A percentile compares a stretch with the other conserved stretches of the same genome.
Evolutionary conservation across 2,113 vertebrate species (phyloP).

Genomic region (Clarias batrachus): DNA sequence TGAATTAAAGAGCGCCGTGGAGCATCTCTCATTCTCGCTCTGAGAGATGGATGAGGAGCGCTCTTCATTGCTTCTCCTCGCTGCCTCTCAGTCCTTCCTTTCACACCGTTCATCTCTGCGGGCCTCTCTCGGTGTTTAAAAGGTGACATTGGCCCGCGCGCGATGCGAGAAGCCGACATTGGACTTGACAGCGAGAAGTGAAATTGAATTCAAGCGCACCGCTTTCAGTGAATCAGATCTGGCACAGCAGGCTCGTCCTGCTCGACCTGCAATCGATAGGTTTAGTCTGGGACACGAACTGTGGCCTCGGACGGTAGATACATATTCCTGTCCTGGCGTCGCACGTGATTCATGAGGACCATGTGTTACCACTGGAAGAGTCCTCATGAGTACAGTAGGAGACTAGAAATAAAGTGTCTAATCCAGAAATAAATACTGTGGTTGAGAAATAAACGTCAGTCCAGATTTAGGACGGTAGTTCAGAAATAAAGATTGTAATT

Average conservation of each 20-base stretch:
- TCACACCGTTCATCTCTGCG: background rate
- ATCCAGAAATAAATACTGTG: background rate
- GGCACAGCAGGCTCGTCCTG: background rate
- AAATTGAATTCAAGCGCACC: constrained; percentile 29
- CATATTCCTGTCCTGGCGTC: background rate
- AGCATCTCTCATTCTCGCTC: constrained; percentile 21
- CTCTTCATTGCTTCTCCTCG: constrained; percentile 45
- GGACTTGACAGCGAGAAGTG: constrained; percentile 40
- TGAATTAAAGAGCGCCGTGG: constrained; percentile 59
- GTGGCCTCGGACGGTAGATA: background rate
- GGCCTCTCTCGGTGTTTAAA: background rate
- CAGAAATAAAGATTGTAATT: background rate
- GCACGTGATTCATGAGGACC: background rate
- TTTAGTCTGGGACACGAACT: background rate
- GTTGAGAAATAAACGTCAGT: background rate
- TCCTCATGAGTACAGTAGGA: background rate
- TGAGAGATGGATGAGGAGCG: constrained; percentile 20
- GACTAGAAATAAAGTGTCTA: too few species aligned
- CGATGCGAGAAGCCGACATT: constrained; percentile 20
- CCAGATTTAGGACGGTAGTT: background rate
- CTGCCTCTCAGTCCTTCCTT: background rate
- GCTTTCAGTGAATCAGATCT: constrained; percentile 22
- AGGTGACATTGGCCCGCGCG: constrained; percentile 23
- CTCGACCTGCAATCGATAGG: constrained; percentile 12
- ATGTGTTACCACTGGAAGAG: background rate